Conservation (phyloP, 2,797 vertebrate genomes). For the Acanthornis magna region DNA sequence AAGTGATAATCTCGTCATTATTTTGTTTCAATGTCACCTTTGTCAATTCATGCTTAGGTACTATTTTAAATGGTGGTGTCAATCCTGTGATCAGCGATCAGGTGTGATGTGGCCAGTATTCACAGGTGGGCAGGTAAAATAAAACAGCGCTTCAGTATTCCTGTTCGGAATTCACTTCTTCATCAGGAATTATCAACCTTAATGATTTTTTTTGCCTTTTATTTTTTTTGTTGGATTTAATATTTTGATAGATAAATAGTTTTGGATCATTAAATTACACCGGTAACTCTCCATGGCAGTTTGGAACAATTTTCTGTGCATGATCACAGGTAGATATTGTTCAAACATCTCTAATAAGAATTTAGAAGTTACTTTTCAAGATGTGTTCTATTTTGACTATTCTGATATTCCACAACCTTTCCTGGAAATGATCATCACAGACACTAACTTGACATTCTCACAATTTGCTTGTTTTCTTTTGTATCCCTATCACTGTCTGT, state of each 20-base stretch:
- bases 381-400: neutral
- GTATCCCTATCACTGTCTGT: too few species aligned
- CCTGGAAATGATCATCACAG: constrained; percentile 1
- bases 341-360: neutral
- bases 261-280: neutral
- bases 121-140: constrained; percentile 57
- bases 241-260: constrained; percentile 14
- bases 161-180: neutral
- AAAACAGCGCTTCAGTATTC: constrained; percentile 26
- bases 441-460: neutral
- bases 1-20: constrained; percentile 66
- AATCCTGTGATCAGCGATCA: constrained; percentile 61
- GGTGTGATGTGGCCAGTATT: constrained; percentile 65
- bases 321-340: neutral
- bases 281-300: neutral
- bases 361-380: neutral
- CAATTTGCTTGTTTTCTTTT: neutral
- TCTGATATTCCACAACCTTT: neutral
- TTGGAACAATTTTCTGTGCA: neutral
- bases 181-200: neutral
- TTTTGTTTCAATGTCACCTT: constrained; percentile 77
- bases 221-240: constrained; percentile 2
- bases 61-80: constrained; percentile 63
- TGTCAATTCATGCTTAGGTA: constrained; percentile 69
- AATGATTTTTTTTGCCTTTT: neutral